phyloP scores from a whole-genome alignment of 1,140 invertebrate species.

The Drosophila gunungcola region DNA sequence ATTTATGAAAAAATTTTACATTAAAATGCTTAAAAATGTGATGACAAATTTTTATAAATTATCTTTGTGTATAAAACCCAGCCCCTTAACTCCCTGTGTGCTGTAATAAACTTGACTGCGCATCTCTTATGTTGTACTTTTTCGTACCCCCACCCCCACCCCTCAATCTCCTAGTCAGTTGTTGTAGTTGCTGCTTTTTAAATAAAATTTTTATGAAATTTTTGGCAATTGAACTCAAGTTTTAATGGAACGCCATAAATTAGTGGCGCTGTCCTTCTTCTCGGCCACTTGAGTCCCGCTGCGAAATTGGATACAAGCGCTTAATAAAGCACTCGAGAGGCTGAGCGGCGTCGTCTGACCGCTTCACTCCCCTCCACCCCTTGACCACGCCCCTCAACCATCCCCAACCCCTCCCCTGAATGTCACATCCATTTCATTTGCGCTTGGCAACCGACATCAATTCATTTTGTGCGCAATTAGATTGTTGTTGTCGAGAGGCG shows the following conservation, averaged over 20 bases:
- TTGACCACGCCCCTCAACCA: neutral
- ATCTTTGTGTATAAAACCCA: neutral
- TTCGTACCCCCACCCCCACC: neutral
- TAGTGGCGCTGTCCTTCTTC: slow-evolving; percentile 58
- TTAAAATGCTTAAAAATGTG: no score
- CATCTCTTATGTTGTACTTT: slow-evolving; percentile 61
- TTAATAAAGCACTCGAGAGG: slow-evolving; percentile 80
- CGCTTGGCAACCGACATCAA: slow-evolving; percentile 82
- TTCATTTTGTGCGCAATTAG: slow-evolving; percentile 79
- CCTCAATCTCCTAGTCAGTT: neutral
- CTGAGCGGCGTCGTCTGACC: slow-evolving; percentile 50
- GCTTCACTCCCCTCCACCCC: neutral
- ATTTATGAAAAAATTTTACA: no score
- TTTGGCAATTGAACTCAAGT: slow-evolving; percentile 83
- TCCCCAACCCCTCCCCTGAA: neutral
- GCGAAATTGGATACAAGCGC: slow-evolving; percentile 79
- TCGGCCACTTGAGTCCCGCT: slow-evolving; percentile 72
- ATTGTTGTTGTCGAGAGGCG: slow-evolving; percentile 58
- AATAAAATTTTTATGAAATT: slow-evolving; percentile 83
- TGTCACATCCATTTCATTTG: slow-evolving; percentile 68
- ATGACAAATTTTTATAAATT: neutral
- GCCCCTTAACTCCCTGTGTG: slow-evolving; percentile 19
- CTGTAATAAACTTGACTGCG: slow-evolving; percentile 81
- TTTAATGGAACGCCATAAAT: slow-evolving; percentile 82
- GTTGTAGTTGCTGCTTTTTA: slow-evolving; percentile 62